Base-by-base conservation (phyloP, 1,140 invertebrate species). In the Cydia fagiglandana region DNA sequence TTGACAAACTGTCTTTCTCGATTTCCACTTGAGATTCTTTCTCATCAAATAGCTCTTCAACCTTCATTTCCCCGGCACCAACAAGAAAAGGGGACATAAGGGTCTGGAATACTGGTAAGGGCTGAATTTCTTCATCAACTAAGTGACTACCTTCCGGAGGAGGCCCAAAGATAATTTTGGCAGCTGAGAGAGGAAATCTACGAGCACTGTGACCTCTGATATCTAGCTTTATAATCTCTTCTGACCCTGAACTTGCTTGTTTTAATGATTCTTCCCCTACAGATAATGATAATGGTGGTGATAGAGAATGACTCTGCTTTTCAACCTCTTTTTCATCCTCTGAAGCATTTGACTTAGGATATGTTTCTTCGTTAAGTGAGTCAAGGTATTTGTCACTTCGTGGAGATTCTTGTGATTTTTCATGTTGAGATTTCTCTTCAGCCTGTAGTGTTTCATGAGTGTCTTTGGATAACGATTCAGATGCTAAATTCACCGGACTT, bases 191-290 rank as follows among this genome's bases (percentile, higher is more conserved):
- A 15, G 86, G 81, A 79, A 88, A 87, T 73, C 87, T 92, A 28
- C 85, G 88, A 9, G 82, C 86, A 30, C 84, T 90, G 73, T 89
- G 86, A 4, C 93, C 93, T 84, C 92, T 83, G 56, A 93, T 93
- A 81, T 93, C 93, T 53, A 93, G 76, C 73, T 93, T 92, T 47
- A 93, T 93, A 17, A 93, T 89, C 75, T 93, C 92, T 75, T 93
- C 93, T 41, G 93, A 93, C 1, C 77, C 83, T 38, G 91, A 92
- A 76, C 85, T 88, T 20, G 74, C 73, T 68, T 83, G 83, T 30
- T 79, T 81, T 4, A 73, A 56, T n/a, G 79, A 84, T 56, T 83
- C 77, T n/a, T 78, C 75, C 61, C 79, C 79, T 47, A 34, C 56
- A 13, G 74, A 75, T 4, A 66, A n/a, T 13, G 30, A 64, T n/a